Evolutionary conservation across 2,888 invertebrate species (phyloP), one percentile per base, ranked within the genome.

Genomic region (Apeira syringaria): DNA sequence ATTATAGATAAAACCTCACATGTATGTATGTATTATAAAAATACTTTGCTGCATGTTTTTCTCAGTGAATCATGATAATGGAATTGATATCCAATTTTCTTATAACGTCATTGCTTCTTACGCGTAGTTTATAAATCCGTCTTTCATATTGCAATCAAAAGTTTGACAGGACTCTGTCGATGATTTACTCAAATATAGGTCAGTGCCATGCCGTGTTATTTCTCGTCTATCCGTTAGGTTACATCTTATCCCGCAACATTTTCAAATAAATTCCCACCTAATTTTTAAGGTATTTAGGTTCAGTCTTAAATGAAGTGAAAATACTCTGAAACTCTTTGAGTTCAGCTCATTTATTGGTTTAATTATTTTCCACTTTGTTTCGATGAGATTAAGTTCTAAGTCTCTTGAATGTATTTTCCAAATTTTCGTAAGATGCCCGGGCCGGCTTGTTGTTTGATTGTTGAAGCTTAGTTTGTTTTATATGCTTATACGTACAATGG

Each of bases 181-280:
- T 68, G 64, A 69, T 36, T 69, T 66, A 69, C 50, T 20, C 36
- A 13, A 26, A 69, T 58, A 60, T 59, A 50, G 68, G 68, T 68
- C 68, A 67, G 56, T 59, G 52, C 59, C 50, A 53, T 20, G 20
- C 32, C 32, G 36, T n/a, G 25, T 18, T 48, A 40, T 30, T 47
- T 31, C 32, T 47, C 30, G 33, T 50, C 52, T 51, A 39, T 53
- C 47, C 53, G 7, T 56, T 61, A 42, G 56, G 58, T 49, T 56
- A 57, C 43, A 35, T 45, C 35, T 33, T 33, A 17, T 26, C 26
- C 26, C 18, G 6, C 26, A 11, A 4, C 36, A 12, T 15, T n/a
- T 7, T 9, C 25, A 33, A 13, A 20, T 5, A 11, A 30, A 10
- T 41, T 33, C 6, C 6, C 11, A 41, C 49, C 13, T 17, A 49